Percentiles rank a stretch among this genome's conserved stretches.
Evolutionary conservation across 2,113 vertebrate genomes (phyloP).

Genomic region (Dicentrarchus labrax): DNA sequence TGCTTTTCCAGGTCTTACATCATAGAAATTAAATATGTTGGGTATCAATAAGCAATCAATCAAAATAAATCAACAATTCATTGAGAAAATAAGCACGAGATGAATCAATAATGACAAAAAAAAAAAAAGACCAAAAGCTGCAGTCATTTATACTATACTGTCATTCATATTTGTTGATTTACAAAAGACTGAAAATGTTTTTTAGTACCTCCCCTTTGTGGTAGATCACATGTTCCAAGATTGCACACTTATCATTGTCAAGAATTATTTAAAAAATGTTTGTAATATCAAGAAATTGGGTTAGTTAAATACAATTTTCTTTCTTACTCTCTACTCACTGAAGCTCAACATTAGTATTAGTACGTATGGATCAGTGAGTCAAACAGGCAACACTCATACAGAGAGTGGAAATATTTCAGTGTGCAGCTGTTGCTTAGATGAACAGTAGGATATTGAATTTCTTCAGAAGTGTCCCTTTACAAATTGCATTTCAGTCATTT

Average conservation of each 20-base stretch:
- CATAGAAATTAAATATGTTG: background rate
- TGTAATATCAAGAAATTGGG: background rate
- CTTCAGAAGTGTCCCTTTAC: background rate
- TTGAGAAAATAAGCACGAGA: background rate
- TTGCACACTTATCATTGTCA: background rate
- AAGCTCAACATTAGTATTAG: background rate
- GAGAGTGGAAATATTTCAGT: conserved; percentile 15
- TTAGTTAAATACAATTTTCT: background rate
- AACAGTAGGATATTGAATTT: conserved; percentile 23
- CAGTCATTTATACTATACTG: background rate
- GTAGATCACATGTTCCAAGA: background rate
- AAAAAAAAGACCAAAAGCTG: background rate
- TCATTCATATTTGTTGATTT: background rate
- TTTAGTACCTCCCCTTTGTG: background rate
- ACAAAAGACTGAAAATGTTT: background rate
- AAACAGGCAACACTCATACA: conserved; percentile 11
- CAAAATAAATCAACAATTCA: background rate
- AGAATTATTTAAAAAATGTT: no score
- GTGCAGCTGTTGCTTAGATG: conserved; percentile 24
- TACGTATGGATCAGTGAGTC: conserved; percentile 1
- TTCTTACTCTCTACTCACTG: background rate
- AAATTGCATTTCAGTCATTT: background rate
- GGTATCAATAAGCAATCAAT: background rate
- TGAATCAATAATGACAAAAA: background rate
- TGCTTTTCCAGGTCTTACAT: background rate